phyloP scores from a whole-genome alignment of 2,888 invertebrate genomes.

The Melolontha melolontha region DNA sequence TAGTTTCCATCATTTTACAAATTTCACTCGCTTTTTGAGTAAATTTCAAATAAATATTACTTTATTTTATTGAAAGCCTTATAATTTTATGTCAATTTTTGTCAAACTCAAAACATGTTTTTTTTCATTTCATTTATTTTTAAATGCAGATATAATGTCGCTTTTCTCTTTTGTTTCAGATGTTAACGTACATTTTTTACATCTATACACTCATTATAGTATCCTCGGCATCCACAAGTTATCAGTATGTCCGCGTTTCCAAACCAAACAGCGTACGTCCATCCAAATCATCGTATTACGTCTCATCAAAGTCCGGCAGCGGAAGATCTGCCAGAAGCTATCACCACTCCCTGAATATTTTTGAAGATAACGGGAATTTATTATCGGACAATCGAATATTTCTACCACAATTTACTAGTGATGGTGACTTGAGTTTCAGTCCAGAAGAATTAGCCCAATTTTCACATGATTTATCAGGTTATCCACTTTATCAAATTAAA shows the following conservation, averaged over 20 bases:
- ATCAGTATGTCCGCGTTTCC: constrained; percentile 36
- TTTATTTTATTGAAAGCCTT: no score
- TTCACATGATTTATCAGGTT: constrained; percentile 41
- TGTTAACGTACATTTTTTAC: constrained; percentile 23
- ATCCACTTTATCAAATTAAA: background rate
- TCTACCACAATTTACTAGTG: constrained; percentile 64
- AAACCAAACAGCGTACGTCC: constrained; percentile 11
- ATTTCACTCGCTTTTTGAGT: no score
- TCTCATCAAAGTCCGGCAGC: constrained; percentile 14
- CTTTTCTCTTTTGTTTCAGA: constrained; percentile 39
- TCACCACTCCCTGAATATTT: constrained; percentile 28
- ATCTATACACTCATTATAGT: constrained; percentile 24
- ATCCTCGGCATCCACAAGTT: constrained; percentile 37
- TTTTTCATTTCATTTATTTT: no score
- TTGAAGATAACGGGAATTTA: constrained; percentile 39
- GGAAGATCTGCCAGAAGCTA: constrained; percentile 45
- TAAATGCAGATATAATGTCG: background rate
- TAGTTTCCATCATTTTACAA: no score
- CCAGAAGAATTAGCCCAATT: constrained; percentile 35
- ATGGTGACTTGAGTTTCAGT: constrained; percentile 53
- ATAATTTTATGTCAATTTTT: no score
- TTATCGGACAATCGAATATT: constrained; percentile 40
- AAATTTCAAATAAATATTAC: no score
- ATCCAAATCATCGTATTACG: constrained; percentile 3
- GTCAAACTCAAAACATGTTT: no score